Base-by-base conservation (phyloP, 2,797 vertebrate species). In the Petrocephalus sullivani region DNA sequence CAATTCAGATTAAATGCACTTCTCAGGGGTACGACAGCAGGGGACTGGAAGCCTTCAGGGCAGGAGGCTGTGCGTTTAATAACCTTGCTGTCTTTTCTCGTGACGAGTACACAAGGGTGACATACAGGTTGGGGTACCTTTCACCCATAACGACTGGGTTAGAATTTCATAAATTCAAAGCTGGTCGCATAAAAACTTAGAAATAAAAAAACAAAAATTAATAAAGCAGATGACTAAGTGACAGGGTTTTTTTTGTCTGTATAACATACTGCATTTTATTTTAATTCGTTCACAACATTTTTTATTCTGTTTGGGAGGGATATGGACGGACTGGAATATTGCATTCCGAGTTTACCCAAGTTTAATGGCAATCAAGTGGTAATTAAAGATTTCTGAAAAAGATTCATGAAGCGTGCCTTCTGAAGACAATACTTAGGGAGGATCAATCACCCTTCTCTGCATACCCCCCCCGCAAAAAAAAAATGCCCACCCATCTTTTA, bases 361-460 rank as follows among this genome's bases (percentile, higher is more conserved):
- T 90, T 90, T 90, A 89, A 90, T 86, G 78, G 64, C 84, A 87
- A 46, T 49, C 87, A 86, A 33, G 12, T 86, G n/a, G 83, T 86
- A 87, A 53, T 83, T 83, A 91, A 89, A 87, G 85, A 14, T 19
- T 33, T 46, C 88, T 64, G 88, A 85, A 88, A 92, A 93, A 93
- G 91, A 85, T 92, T 87, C 14, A 57, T 37, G 28, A 85, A 58
- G 84, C 28, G 9, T 37, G 14, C 6, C 19, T 56, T 33, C 83
- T 85, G 53, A 56, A 57, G 83, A 54, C 49, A 85, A 56, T 53
- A 28, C 28, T 56, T 57, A 53, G 81, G 19, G 16, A 33, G 3
- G 57, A 90, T 89, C 92, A 92, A n/a, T 10, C 41, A 67, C 58
- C 7, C 58, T 57, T 7, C n/a, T 41, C 19, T 53, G 41, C 41